Conservation (phyloP, 2,888 invertebrate species). For the Calameuta idolon region DNA sequence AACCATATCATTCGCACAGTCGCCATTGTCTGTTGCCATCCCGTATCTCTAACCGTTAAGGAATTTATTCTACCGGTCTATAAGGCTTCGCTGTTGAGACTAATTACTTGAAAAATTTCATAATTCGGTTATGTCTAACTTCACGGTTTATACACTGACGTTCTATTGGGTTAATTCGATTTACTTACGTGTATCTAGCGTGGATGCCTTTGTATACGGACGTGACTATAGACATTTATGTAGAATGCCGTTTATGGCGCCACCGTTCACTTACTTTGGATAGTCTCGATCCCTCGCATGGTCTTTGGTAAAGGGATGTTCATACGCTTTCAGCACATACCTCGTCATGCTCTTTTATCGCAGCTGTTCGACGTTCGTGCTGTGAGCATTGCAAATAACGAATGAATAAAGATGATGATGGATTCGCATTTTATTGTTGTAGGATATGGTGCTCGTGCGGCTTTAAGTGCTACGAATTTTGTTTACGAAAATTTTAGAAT, state of each 20-base stretch:
- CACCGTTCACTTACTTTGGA: conserved; percentile 17
- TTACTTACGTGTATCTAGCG: background rate
- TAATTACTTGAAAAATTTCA: background rate
- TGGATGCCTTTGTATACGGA: conserved; percentile 1
- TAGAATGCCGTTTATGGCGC: background rate
- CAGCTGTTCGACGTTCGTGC: conserved; percentile 22
- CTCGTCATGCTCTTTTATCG: conserved; percentile 60
- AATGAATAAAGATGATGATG: background rate
- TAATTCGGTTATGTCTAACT: background rate
- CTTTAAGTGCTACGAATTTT: background rate
- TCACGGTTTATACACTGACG: background rate
- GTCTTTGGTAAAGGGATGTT: conserved; percentile 24
- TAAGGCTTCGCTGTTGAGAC: background rate
- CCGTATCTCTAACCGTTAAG: background rate
- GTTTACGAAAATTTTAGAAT: background rate
- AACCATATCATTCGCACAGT: background rate
- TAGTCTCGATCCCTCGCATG: conserved; percentile 15
- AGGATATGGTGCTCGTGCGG: background rate
- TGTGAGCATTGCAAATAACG: background rate
- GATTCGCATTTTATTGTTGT: background rate
- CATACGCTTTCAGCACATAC: conserved; percentile 63
- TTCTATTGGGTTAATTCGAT: background rate
- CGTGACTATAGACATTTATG: background rate
- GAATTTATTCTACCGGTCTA: background rate
- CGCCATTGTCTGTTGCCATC: background rate